Base-by-base conservation (phyloP, 2,797 vertebrate genomes). In the Cossypha dichroa region DNA sequence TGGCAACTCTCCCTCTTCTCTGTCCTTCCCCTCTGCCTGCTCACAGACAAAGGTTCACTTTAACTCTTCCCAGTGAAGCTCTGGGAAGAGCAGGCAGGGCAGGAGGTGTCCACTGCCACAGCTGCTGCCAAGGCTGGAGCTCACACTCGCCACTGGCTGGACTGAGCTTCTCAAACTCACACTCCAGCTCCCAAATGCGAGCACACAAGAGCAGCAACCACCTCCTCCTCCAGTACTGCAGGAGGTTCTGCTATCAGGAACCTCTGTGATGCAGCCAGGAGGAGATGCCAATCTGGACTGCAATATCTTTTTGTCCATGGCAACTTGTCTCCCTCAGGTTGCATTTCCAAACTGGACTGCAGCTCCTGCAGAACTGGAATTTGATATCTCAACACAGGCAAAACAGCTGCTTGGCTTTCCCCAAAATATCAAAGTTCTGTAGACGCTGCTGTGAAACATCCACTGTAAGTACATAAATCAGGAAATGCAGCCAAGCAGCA, bases 131-230 rank as follows among this genome's bases (percentile, higher is more conserved):
- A 46, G 40, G 43, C 51, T 64, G 49, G 16, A 94, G 28, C 48
- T 60, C 3, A 1, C 0, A 0, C 36, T 54, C 1, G 0, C 56
- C 8, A 8, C 26, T 48, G 43, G 22, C 34, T 43, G 62, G 20
- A 62, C 49, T 3, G 1, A 62, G 31, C 36, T 88, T 73, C 46
- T 26, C 11, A 5, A 33, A 15, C 7, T 45, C 41, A 1, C 38
- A 1, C 9, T 58, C 38, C 88, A 67, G 69, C 21, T 77, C 60
- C 51, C 60, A 48, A 59, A 51, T 0, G 0, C 33, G 40, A 72
- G 58, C 22, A 55, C 20, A 41, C 0, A 0, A 74, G 10, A 74
- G 67, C 83, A 85, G 74, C 41, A 41, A 33, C 13, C 48, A 33
- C 15, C 33, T 56, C 33, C 78, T 56, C 34, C 78, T 79, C 33